Evolutionary conservation across 2,888 invertebrate species (phyloP), one percentile per base, ranked within the genome.

Genomic region (Helleia helle): DNA sequence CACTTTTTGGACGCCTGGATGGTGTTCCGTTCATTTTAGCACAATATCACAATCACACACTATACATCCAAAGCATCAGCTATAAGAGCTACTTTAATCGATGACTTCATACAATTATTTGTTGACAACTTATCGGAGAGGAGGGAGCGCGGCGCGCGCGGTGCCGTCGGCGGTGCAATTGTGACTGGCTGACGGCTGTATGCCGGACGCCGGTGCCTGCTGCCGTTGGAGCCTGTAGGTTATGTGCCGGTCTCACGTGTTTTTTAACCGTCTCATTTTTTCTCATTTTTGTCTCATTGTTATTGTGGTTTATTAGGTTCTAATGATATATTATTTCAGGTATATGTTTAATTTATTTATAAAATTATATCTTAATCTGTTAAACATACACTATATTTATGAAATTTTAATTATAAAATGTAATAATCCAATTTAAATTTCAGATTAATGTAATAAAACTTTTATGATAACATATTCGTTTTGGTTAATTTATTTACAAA

Each of bases 21-120:
- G 83, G 83, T 52, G 80, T 79, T 55, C 81, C 84, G 73, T 83
- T 84, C 83, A 84, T 84, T 64, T 62, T 71, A 71, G 59, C 53
- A 59, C 59, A 60, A 53, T 50, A 45, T 46, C 50, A 73, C 79
- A 77, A 77, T 64, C 67, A 65, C 76, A 79, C 77, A 71, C 66
- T 67, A 67, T 65, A 70, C 65, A 68, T 67, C 65, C 65, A 71
- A 71, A 54, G 52, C 43, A 50, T 48, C 38, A 52, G 56, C 55
- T 55, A 48, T 44, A 50, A 41, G 49, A 43, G 54, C 49, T 60
- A 72, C 65, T 75, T 72, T 60, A 64, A 74, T 73, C 77, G 81
- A 79, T 83, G 83, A 83, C 79, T 80, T 79, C 80, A 81, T 80
- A 63, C 71, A 74, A 70, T 71, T 65, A 71, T 70, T 69, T 62